These are phyloP conservation scores for Drosophila albomicans DNA, from an alignment of 1,140 invertebrate genomes.

Conservation along the genomic window DNA sequence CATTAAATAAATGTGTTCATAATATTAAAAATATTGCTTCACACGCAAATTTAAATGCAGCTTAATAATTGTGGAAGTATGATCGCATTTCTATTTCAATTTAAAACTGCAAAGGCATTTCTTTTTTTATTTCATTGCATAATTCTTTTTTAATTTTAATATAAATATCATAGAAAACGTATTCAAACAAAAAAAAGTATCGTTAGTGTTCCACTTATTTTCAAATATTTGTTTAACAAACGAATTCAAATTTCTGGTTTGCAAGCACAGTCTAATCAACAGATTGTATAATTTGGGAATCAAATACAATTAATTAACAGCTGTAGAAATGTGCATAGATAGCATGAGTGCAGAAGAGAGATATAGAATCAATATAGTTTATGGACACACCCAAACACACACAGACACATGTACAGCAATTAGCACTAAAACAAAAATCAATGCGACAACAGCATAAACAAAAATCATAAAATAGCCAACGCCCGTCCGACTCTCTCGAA, in stretches of 20 bases:
- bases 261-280: constrained; percentile 19
- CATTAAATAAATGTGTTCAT: too few relatives aligned
- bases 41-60: too few relatives aligned
- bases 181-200: too few relatives aligned
- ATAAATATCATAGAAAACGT: too few relatives aligned
- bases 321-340: constrained; percentile 25
- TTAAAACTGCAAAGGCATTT: too few relatives aligned
- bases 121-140: too few relatives aligned
- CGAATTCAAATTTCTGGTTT: background rate
- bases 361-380: constrained; percentile 49
- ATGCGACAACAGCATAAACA: constrained; percentile 37
- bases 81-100: too few relatives aligned
- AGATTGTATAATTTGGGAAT: constrained; percentile 20
- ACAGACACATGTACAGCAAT: constrained; percentile 23
- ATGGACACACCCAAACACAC: constrained; percentile 36
- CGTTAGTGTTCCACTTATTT: background rate
- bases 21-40: too few relatives aligned
- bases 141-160: too few relatives aligned
- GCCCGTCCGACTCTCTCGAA: background rate
- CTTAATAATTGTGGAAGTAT: too few relatives aligned
- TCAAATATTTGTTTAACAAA: background rate
- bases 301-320: constrained; percentile 52
- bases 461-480: constrained; percentile 37
- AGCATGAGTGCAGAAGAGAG: background rate
- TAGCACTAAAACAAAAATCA: constrained; percentile 38